Conservation (phyloP, 2,888 invertebrate species). For the Phortica magna region DNA sequence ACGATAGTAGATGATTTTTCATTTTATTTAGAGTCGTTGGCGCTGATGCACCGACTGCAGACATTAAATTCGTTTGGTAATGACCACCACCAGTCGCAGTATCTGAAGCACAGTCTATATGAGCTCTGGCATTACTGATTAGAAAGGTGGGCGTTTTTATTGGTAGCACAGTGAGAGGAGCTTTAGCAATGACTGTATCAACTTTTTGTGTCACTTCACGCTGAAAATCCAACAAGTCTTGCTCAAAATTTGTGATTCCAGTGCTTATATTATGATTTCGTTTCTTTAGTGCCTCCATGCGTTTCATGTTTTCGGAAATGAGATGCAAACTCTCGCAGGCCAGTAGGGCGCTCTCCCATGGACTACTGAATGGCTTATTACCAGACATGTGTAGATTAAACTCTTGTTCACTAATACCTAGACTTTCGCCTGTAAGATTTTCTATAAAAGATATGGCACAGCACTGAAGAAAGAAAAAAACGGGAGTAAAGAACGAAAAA, state of each 20-base stretch:
- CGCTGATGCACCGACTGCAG: conserved; percentile 52
- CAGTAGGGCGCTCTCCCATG: conserved; percentile 89
- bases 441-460: conserved; percentile 99
- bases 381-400: conserved; percentile 97
- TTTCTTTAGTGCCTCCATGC: conserved; percentile 83
- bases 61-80: conserved; percentile 72
- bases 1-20: conserved; percentile 18
- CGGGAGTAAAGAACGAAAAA: neutral
- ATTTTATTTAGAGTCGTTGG: conserved; percentile 12
- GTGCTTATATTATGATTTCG: conserved; percentile 82
- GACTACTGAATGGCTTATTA: conserved; percentile 89
- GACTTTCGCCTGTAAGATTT: conserved; percentile 94
- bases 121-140: conserved; percentile 65
- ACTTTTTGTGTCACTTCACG: conserved; percentile 87
- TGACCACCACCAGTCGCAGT: conserved; percentile 59
- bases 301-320: conserved; percentile 87
- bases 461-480: conserved; percentile 83
- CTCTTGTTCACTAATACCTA: conserved; percentile 94
- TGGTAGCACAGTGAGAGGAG: conserved; percentile 85
- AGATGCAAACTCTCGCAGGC: conserved; percentile 91
- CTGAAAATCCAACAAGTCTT: conserved; percentile 87
- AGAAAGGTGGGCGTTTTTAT: conserved; percentile 83
- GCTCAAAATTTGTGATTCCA: conserved; percentile 83
- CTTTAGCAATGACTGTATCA: conserved; percentile 84
- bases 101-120: conserved; percentile 48